Base-by-base conservation (phyloP, 1,140 invertebrate genomes). In the Drosophila simulans region DNA sequence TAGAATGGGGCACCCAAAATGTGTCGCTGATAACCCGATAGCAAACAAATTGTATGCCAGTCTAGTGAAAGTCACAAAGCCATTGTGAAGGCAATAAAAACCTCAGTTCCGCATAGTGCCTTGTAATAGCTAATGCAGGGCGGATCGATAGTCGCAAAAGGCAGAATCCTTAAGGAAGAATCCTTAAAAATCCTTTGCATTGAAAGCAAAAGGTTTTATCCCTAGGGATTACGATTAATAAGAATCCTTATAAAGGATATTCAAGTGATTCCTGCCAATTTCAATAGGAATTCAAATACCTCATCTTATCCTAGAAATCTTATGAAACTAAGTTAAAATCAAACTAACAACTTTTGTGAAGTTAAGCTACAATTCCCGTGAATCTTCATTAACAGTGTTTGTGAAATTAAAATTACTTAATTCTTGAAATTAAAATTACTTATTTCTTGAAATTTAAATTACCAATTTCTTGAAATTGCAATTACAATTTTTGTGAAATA, bases 11-110 rank as follows among this genome's bases (percentile, higher is more conserved):
- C 48, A 69, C 49, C 40, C 37, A 57, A 55, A 49, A 39, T 49
- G 25, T 56, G 35, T 49, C 39, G 35, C 68, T 85, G 81, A 85
- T 84, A 84, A 57, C 34, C 27, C 72, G 72, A 76, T 69, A 54
- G 15, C 46, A 77, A 69, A 77, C 39, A 54, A 76, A 69, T 77
- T 66, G 58, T 57, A 46, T 52, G 71, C 42, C 54, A 55, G 51
- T 53, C 43, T 39, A 60, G 40, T 55, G 54, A 43, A 17, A 69
- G 49, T 59, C 13, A 22, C 31, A 65, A 20, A 34, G 34, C 15
- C n/a, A 65, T 40, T 53, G 25, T 5, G 48, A 12, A 15, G 42
- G 25, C 45, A 77, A 77, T 77, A 77, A 77, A 77, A 69, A 35
- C 49, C 5, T 31, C 31, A 25, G 43, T 42, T 25, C 1, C 34